Conservation (phyloP, 2,113 vertebrate genomes). For the Aphyosemion australe region DNA sequence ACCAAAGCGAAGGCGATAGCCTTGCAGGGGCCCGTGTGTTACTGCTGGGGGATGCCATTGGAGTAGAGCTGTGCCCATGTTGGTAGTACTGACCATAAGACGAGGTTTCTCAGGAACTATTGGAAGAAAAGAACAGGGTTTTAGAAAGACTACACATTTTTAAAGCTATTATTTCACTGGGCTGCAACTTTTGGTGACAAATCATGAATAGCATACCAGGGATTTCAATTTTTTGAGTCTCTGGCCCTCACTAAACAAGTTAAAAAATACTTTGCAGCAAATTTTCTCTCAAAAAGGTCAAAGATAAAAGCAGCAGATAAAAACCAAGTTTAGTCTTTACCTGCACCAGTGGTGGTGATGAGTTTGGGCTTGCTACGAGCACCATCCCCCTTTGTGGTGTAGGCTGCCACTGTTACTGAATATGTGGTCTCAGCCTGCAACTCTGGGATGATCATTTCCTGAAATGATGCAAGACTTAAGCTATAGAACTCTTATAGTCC, state of each 20-base stretch:
- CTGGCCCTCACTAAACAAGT: too few relatives aligned
- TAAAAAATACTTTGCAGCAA: too few relatives aligned
- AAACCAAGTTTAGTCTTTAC: constrained; percentile 69
- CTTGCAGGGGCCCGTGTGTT: constrained; percentile 91
- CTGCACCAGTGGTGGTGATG: constrained; percentile 95
- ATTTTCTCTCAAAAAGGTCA: too few relatives aligned
- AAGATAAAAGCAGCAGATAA: too few relatives aligned
- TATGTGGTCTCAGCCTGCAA: constrained; percentile 96
- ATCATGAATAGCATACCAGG: too few relatives aligned
- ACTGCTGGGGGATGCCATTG: constrained; percentile 95
- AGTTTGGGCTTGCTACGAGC: constrained; percentile 97
- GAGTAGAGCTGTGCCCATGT: constrained; percentile 97
- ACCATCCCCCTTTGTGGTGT: constrained; percentile 98
- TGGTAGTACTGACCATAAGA: constrained; percentile 95
- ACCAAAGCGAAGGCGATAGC: constrained; percentile 94
- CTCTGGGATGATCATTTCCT: constrained; percentile 97
- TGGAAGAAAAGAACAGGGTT: constrained; percentile 23
- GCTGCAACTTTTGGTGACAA: too few relatives aligned
- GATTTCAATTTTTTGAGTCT: too few relatives aligned
- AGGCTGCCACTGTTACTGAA: constrained; percentile 95
- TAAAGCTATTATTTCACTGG: too few relatives aligned
- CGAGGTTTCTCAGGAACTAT: constrained; percentile 96
- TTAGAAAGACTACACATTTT: constrained; percentile 14
- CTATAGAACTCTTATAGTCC: constrained; percentile 17
- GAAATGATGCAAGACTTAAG: constrained; percentile 59